phyloP scores from a whole-genome alignment of 1,140 invertebrate species.

The Drosophila busckii region DNA sequence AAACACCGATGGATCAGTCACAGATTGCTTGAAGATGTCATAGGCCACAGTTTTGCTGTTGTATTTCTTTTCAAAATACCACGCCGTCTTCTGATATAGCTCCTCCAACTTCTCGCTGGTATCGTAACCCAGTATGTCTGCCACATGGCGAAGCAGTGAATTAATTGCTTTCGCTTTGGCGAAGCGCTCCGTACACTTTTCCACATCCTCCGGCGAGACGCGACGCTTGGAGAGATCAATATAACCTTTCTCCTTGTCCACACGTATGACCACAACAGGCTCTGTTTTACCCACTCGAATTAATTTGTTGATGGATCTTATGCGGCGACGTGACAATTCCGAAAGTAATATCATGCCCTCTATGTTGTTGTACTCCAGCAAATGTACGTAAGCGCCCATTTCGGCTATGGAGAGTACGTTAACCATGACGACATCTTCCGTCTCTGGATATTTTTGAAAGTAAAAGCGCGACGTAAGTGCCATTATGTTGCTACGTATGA shows the following conservation, averaged over 20 bases:
- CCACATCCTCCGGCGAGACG: slow-evolving; percentile 98
- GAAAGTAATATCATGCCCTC: slow-evolving; percentile 98
- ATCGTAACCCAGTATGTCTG: slow-evolving; percentile 95
- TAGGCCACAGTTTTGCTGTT: slow-evolving; percentile 97
- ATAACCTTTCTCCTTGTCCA: slow-evolving; percentile 99
- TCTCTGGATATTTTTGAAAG: slow-evolving; percentile 97
- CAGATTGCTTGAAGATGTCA: slow-evolving; percentile 99
- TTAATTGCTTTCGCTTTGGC: slow-evolving; percentile 99
- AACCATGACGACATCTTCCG: slow-evolving; percentile 99
- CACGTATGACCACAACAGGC: slow-evolving; percentile 99
- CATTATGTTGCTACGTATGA: slow-evolving; percentile 82
- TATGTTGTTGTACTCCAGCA: slow-evolving; percentile 99
- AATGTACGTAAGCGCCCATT: slow-evolving; percentile 99
- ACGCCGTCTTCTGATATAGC: slow-evolving; percentile 98
- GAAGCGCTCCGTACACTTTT: slow-evolving; percentile 98
- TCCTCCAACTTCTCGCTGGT: slow-evolving; percentile 96
- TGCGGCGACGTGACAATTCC: slow-evolving; percentile 98
- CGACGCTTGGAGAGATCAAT: slow-evolving; percentile 99
- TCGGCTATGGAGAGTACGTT: slow-evolving; percentile 99
- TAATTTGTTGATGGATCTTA: slow-evolving; percentile 99
- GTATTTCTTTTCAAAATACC: slow-evolving; percentile 98
- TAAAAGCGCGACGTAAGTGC: slow-evolving; percentile 98
- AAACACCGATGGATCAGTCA: slow-evolving; percentile 94
- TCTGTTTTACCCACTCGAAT: slow-evolving; percentile 99
- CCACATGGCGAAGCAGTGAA: slow-evolving; percentile 98